Base-by-base conservation (phyloP, 2,113 vertebrate species). In the Galemys pyrenaicus region DNA sequence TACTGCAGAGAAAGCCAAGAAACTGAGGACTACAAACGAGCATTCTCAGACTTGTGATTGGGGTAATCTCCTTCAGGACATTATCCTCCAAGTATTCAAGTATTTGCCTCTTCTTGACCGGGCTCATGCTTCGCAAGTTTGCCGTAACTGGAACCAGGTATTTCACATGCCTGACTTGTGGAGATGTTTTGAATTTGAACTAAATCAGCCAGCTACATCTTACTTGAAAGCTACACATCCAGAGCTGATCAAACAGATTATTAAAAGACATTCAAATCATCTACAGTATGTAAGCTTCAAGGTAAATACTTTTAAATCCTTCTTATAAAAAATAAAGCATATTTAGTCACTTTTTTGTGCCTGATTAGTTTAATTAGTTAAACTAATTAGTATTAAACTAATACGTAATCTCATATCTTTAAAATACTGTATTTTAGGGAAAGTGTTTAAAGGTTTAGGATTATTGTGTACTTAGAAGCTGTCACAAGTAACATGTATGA, bases 211-310 rank as follows among this genome's bases (percentile, higher is more conserved):
- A 8, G 99, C 99, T 41, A 99, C 99, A 11, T 99, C 99, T 13
- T 99, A 99, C 95, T 97, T 99, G 96, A 99, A 99, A 96, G 99
- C 99, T 92, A 99, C 99, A 0, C 99, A 99, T 96, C 99, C 99
- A 5, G 99, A 99, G 78, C 98, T 99, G 39, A 99, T 99, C 96
- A 99, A 99, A 97, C 99, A 99, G 96, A 99, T 99, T 96, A 99
- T 99, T 94, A 99, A 99, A 97, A 99, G 98, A 94, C 99, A 99
- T 98, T 99, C 99, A 95, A 99, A 99, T 93, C 99, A 99, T 97
- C 98, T 99, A 83, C 99, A 99, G 83, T 99, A 99, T 82, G 99
- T 99, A 97, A 99, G 99, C 98, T 99, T 99, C 98, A 99, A 99
- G 99, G 99, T 99, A 97, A n/a, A 97, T 96, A 83, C 89, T 96